Percentiles rank a stretch among this genome's conserved stretches.
phyloP scores from a whole-genome alignment of 2,113 vertebrate genomes.

The Neolamprologus sp. region DNA sequence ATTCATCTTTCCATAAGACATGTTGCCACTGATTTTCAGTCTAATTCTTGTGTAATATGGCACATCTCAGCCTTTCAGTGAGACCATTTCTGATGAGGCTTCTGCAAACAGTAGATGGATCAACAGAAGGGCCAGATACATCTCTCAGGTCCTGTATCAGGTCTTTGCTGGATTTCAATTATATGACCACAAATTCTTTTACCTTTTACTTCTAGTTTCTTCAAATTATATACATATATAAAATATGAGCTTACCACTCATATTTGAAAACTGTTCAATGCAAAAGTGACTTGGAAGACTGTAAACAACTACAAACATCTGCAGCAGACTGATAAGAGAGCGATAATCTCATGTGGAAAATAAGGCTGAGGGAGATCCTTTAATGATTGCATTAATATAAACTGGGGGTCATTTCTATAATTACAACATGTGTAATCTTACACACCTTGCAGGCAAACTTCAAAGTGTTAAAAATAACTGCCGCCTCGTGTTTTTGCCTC shows the following conservation, averaged over 20 bases:
- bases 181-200: fast-evolving
- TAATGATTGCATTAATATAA: background rate
- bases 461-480: background rate
- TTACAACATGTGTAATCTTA: background rate
- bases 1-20: fast-evolving
- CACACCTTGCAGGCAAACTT: background rate
- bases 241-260: background rate
- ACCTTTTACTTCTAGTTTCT: background rate
- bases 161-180: background rate
- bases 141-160: background rate
- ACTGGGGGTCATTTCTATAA: background rate
- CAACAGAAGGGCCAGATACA: fast-evolving
- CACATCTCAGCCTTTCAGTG: fast-evolving
- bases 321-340: background rate
- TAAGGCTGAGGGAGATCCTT: background rate
- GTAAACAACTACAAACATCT: background rate
- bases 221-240: background rate
- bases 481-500: background rate
- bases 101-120: background rate
- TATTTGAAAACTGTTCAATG: fast-evolving
- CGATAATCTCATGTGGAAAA: background rate
- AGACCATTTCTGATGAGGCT: background rate
- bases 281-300: background rate
- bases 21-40: background rate
- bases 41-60: background rate